Evolutionary conservation across 2,888 invertebrate genomes (phyloP).

Genomic region (Torymus auratus): DNA sequence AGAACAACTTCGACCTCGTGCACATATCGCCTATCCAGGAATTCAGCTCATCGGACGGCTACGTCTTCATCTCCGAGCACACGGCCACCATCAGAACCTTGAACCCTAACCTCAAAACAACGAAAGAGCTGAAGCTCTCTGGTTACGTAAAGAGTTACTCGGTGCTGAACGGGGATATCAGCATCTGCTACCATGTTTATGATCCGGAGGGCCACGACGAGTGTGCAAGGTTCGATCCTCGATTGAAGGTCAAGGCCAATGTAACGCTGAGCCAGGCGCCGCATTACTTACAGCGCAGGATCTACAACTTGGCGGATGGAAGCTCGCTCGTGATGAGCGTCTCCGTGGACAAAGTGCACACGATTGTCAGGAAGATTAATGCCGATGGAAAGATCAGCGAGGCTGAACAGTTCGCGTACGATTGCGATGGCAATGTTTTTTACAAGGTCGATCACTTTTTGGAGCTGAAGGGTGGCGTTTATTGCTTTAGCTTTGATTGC

Average conservation of each 20-base stretch:
- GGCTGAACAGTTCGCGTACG: neutral
- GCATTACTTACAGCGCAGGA: neutral
- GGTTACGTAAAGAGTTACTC: slow-evolving; percentile 4
- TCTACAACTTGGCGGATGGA: slow-evolving; percentile 40
- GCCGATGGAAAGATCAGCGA: slow-evolving; percentile 20
- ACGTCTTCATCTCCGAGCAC: slow-evolving; percentile 9
- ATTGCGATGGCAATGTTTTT: neutral
- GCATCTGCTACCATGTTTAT: slow-evolving; percentile 5
- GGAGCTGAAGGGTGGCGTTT: slow-evolving; percentile 33
- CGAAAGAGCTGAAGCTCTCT: neutral
- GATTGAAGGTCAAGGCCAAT: slow-evolving; percentile 23
- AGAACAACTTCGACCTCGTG: slow-evolving; percentile 7
- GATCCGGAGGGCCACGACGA: neutral
- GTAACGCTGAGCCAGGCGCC: neutral
- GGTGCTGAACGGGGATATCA: slow-evolving; percentile 25
- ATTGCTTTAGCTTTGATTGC: slow-evolving; percentile 41
- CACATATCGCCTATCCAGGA: slow-evolving; percentile 6
- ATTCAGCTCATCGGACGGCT: slow-evolving; percentile 11
- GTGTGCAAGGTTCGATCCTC: slow-evolving; percentile 25
- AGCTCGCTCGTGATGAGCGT: slow-evolving; percentile 11
- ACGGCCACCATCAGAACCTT: neutral
- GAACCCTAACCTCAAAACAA: neutral
- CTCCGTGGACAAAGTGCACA: neutral
- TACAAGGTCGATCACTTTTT: slow-evolving; percentile 3
- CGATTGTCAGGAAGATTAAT: slow-evolving; percentile 4